Conservation (phyloP, 64 coral and sea anemone species). For the Trachythela sp. region DNA sequence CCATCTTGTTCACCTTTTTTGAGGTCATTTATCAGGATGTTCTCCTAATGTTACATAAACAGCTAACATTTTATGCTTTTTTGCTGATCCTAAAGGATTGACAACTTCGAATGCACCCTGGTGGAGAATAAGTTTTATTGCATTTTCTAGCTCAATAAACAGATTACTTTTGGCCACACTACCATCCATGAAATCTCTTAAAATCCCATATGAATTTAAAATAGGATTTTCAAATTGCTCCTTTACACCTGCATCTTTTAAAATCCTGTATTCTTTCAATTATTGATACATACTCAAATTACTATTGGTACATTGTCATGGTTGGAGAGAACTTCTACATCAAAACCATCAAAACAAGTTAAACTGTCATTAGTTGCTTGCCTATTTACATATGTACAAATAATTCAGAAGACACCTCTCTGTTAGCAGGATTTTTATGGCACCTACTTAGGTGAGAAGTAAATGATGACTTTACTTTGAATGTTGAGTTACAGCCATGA, state of each 20-base stretch:
- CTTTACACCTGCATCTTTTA: not conserved
- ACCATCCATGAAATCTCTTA: not conserved
- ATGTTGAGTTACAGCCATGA: not conserved
- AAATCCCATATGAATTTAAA: not conserved
- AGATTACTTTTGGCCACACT: not conserved
- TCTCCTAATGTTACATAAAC: conserved; percentile 16
- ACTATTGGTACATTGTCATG: not conserved
- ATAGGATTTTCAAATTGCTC: conserved; percentile 9
- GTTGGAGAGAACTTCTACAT: not conserved
- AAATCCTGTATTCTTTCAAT: not conserved
- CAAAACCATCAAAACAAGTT: not conserved
- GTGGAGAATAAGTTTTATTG: not conserved
- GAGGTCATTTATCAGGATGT: not conserved
- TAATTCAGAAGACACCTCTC: not conserved
- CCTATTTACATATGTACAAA: not conserved
- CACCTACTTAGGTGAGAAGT: not conserved
- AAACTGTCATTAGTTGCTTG: not conserved
- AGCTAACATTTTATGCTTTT: not conserved
- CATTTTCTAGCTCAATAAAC: not conserved
- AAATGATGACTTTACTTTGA: conserved; percentile 6
- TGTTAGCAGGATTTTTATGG: not conserved
- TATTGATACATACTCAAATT: not conserved
- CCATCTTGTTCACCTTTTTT: not conserved
- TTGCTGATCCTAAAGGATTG: not conserved
- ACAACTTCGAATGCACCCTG: not conserved